Evolutionary conservation across 2,113 vertebrate species (phyloP), one percentile per base, ranked within the genome.

Genomic region (Spheniscus mendiculus): DNA sequence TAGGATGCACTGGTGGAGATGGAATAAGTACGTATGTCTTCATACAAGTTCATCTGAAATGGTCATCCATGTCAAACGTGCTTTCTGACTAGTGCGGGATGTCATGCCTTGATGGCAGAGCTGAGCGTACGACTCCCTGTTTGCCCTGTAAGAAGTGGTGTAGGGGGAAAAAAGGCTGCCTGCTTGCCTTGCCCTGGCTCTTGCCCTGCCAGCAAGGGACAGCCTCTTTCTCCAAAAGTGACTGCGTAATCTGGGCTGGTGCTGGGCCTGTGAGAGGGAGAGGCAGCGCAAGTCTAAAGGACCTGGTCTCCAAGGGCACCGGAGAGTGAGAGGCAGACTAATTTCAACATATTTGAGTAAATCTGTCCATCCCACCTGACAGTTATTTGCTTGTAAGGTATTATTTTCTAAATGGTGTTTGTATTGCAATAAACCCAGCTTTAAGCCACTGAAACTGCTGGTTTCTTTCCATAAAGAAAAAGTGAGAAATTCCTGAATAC

Each of bases 41-140:
- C 6, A 21, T 40, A 14, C 15, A 36, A 26, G 45, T 55, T 66
- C 7, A 21, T 56, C 36, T 84, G 79, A 50, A 77, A 47, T 50
- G 22, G 25, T 36, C 22, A 18, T 36, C 42, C 12, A 2, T 12
- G 13, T 71, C n/a, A n/a, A 20, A 83, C 34, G 45, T 55, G 20
- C 50, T 80, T 61, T 56, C 50, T 88, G 29, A 22, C 30, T 27
- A 15, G 29, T 13, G n/a, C 32, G 53, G 61, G 29, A 22, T 0
- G 1, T 13, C 8, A 6, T 4, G 15, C 25, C 32, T 50, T 29
- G 19, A 25, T 55, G 67, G 30, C 0, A 0, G 23, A 59, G 56
- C 62, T 56, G 52, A 66, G 18, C 3, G 15, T 32, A 15, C 49
- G 44, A 11, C 12, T 61, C 16, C 10, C 12, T 40, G 6, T 66